Base-by-base conservation (phyloP, 2,797 vertebrate genomes). In the Spondyliosoma cantharus region DNA sequence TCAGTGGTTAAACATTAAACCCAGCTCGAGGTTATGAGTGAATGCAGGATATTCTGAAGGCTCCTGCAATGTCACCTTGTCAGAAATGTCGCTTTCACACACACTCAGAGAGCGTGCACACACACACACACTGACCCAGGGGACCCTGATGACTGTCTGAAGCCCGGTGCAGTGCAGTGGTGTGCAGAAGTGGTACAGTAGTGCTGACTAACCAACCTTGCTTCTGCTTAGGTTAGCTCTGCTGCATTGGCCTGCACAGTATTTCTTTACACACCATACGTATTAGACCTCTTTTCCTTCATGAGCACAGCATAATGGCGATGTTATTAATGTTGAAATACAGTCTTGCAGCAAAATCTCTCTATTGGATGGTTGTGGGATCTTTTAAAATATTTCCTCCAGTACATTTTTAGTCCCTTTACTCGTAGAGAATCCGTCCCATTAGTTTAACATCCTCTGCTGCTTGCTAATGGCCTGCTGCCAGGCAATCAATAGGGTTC, bases 141-240 rank as follows among this genome's bases (percentile, higher is more conserved):
- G 83, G 86, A 83, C 84, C 76, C 87, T 84, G 88, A 87, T 90
- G 90, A 80, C 80, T 54, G 74, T 58, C 54, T 76, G 59, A 70
- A 83, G 74, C 78, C 56, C 64, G 50, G 43, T 83, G 80, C 80
- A 86, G 73, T 90, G 89, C 89, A 83, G 89, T 73, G 32, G 20
- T 86, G 81, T 83, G 82, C 78, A 80, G 86, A 48, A 71, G 24
- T 71, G 27, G 4, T 46, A 46, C 45, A 46, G 45, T 69, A 87
- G 82, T 63, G 88, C 91, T 92, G 92, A 91, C 91, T 87, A 86
- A 87, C 84, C 86, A 90, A 84, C 87, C 81, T 58, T 70, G 83
- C 81, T 74, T 11, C 74, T 85, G 86, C 84, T 83, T 76, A 65
- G 61, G 46, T 73, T 80, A 65, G 81, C 82, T 67, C 58, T 77